Conservation (phyloP, 1,140 invertebrate genomes). For the Zaprionus africanus region DNA sequence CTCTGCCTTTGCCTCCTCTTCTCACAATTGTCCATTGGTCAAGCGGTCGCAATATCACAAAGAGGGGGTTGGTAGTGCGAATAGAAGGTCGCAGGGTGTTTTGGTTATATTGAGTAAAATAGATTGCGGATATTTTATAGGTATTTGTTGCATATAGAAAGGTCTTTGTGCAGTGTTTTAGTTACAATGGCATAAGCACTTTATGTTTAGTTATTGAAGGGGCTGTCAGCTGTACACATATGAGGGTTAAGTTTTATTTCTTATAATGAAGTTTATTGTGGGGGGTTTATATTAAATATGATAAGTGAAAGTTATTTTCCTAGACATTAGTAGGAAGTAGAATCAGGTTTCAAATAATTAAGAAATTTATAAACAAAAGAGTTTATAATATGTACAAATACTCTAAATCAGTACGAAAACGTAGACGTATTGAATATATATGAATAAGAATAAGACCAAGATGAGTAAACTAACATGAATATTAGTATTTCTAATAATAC, state of each 20-base stretch:
- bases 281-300: too few relatives aligned
- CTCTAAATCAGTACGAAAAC: accelerated
- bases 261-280: neutral
- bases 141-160: neutral
- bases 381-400: too few relatives aligned
- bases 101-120: neutral
- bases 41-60: neutral
- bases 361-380: too few relatives aligned
- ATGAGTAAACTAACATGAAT: too few relatives aligned
- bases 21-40: neutral
- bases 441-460: too few relatives aligned
- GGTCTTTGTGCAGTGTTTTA: neutral
- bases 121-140: neutral
- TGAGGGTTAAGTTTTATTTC: neutral
- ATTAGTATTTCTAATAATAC: too few relatives aligned
- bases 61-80: neutral
- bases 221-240: neutral
- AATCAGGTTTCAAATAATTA: too few relatives aligned
- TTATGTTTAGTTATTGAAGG: neutral
- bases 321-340: too few relatives aligned
- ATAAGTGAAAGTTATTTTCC: too few relatives aligned
- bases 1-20: neutral
- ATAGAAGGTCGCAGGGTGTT: neutral
- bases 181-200: neutral
- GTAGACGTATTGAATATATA: too few relatives aligned